Evolutionary conservation across 2,113 vertebrate species (phyloP).

Genomic region (Apistogramma diplotaenia): DNA sequence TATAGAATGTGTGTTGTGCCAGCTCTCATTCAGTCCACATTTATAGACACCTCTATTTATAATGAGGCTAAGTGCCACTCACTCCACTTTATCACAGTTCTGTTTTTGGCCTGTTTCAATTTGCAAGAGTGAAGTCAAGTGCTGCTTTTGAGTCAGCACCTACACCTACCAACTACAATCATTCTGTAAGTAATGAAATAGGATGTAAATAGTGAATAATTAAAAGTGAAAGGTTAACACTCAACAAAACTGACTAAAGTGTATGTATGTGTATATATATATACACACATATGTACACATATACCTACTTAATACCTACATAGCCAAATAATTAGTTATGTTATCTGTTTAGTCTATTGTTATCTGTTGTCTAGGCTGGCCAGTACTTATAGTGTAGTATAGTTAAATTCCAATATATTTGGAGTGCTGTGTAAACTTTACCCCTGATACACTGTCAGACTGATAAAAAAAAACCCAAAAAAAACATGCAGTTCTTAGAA

Average conservation of each 20-base stretch:
- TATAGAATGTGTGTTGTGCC: background rate
- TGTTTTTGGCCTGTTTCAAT: conserved; percentile 12
- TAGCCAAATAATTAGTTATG: too few species aligned
- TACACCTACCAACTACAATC: background rate
- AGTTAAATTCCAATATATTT: too few species aligned
- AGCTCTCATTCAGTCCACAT: background rate
- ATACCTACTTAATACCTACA: too few species aligned
- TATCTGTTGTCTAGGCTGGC: too few species aligned
- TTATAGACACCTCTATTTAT: conserved; percentile 13
- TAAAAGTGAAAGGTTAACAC: background rate
- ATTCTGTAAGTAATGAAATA: background rate
- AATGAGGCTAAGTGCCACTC: conserved; percentile 3
- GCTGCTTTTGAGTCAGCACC: conserved; percentile 11
- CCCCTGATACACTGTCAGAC: background rate
- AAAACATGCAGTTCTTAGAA: conserved; percentile 12
- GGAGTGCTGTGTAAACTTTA: too few species aligned
- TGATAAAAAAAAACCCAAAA: conserved; percentile 19
- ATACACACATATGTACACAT: too few species aligned
- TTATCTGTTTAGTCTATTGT: too few species aligned
- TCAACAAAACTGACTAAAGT: background rate
- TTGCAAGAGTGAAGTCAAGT: background rate
- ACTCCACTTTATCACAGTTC: background rate
- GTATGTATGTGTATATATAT: too few species aligned
- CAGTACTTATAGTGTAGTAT: too few species aligned
- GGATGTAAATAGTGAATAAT: background rate